phyloP scores from a whole-genome alignment of 2,113 vertebrate species.

The Perognathus longimembris region DNA sequence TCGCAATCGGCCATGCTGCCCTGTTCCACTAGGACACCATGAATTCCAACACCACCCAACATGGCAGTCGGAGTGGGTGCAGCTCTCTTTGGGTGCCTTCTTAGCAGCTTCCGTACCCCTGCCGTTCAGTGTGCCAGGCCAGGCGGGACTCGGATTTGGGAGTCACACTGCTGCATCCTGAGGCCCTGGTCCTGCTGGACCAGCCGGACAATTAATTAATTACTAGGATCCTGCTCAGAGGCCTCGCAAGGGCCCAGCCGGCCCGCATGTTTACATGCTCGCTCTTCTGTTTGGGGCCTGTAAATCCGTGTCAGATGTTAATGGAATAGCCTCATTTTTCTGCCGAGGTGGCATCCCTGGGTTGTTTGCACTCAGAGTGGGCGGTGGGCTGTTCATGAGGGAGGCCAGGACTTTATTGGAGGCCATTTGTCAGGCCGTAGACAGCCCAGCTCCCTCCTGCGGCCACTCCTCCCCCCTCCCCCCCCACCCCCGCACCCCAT shows the following conservation, averaged over 20 bases:
- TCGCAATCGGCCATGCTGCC: fast-evolving
- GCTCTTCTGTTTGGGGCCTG: constrained; percentile 81
- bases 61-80: background rate
- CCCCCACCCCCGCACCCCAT: background rate
- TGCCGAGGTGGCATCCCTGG: constrained; percentile 84
- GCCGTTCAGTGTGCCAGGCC: background rate
- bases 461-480: background rate
- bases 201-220: constrained; percentile 77
- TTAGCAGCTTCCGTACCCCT: background rate
- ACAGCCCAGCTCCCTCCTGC: background rate
- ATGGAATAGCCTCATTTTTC: constrained; percentile 88
- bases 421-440: constrained; percentile 42
- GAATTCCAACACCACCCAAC: background rate
- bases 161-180: background rate
- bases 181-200: constrained; percentile 5
- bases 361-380: constrained; percentile 71
- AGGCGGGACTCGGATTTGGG: constrained; percentile 35
- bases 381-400: background rate
- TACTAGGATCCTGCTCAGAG: constrained; percentile 82
- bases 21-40: background rate
- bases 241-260: constrained; percentile 71
- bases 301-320: constrained; percentile 90
- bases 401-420: background rate
- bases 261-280: constrained; percentile 82
- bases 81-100: background rate